These are phyloP conservation scores for Catostomus latipinnis DNA, from an alignment of 2,797 vertebrate species.

Conservation along the genomic window DNA sequence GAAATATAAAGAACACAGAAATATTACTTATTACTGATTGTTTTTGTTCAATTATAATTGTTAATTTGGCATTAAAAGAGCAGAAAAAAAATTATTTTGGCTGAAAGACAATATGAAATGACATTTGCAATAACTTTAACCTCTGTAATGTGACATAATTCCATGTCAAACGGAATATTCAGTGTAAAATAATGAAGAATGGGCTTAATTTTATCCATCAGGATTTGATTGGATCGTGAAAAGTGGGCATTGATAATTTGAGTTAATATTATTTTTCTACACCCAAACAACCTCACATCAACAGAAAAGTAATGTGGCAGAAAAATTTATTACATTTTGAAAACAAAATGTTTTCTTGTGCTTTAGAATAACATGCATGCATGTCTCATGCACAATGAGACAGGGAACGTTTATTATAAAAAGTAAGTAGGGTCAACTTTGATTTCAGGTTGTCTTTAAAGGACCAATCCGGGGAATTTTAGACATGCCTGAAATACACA, in stretches of 20 bases:
- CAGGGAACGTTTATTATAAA: background rate
- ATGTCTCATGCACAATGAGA: background rate
- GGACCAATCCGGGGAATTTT: background rate
- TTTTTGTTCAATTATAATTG: background rate
- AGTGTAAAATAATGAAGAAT: background rate
- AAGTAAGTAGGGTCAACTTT: background rate
- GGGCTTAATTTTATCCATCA: too few relatives aligned
- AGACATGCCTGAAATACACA: conserved; percentile 13
- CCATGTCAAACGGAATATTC: background rate
- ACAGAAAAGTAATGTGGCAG: too few relatives aligned
- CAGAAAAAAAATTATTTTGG: background rate
- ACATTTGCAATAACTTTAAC: background rate
- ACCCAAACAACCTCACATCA: too few relatives aligned
- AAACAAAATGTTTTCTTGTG: too few relatives aligned
- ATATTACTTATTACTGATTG: background rate
- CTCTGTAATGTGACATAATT: background rate
- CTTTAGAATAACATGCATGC: background rate
- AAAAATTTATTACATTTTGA: too few relatives aligned
- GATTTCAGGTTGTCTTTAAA: background rate
- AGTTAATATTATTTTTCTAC: too few relatives aligned
- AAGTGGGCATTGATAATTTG: too few relatives aligned
- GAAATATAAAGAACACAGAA: too few relatives aligned
- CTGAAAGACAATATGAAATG: background rate
- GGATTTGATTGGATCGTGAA: too few relatives aligned
- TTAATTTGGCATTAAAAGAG: background rate